Evolutionary conservation across 2,113 vertebrate genomes (phyloP), one percentile per base, ranked within the genome.

Genomic region (Empidonax alnorum): DNA sequence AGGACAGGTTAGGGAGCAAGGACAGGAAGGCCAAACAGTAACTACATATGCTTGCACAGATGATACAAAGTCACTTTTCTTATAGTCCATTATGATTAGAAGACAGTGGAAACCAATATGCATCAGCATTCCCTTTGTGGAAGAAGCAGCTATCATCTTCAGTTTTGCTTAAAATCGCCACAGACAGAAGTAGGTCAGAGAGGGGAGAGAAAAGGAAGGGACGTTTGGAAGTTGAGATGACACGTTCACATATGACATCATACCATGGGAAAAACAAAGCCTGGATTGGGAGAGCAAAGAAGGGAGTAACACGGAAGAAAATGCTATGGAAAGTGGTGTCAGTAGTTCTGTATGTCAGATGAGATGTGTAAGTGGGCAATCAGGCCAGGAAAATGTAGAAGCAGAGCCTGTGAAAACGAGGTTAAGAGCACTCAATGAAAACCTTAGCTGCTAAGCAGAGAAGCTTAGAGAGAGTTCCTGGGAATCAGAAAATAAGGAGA

Each of bases 11-110:
- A 88, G 33, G 4, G 5, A 79, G 61, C 22, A 59, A 37, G 35
- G 10, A 78, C 18, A 78, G 25, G 24, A 71, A 71, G 39, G 33
- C 58, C 10, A 47, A 72, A 24, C 27, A 67, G 18, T 14, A 47
- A 55, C 3, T 52, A 13, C 1, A 0, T 35, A 58, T 12, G n/a
- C n/a, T 65, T 65, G 19, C 14, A 85, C 1, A 61, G 33, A 20
- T 12, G 12, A 31, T 3, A 21, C 2, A 11, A 82, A 41, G 10
- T 44, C 0, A 16, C 62, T 71, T 89, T 82, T 66, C 42, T 42
- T 33, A 31, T 0, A 37, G 28, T 10, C 9, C 1, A 0, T 58
- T 50, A 12, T 8, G 50, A 46, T 42, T 41, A 37, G 28, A 44
- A 37, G 8, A 73, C 1, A 33, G 8, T 12, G 9, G 12, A 39